Evolutionary conservation across 2,113 vertebrate species (phyloP).

Genomic region (Triplophysa rosa): DNA sequence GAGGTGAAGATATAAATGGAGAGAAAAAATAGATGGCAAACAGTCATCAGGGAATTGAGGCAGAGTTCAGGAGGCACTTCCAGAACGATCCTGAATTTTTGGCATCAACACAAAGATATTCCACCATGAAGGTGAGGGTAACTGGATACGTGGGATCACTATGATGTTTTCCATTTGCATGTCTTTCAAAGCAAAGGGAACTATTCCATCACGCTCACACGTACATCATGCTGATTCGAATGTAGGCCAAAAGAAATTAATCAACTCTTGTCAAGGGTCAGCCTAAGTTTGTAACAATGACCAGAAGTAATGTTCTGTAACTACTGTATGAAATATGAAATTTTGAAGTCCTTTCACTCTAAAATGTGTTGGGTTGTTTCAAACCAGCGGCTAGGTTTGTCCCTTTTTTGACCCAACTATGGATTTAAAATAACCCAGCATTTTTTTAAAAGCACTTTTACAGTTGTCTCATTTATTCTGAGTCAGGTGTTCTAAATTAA

Average conservation of each 20-base stretch:
- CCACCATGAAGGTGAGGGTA: constrained; percentile 49
- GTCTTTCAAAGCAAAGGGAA: constrained; percentile 34
- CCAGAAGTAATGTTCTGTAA: constrained; percentile 19
- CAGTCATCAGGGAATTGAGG: background rate
- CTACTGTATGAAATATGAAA: background rate
- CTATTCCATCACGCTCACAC: constrained; percentile 23
- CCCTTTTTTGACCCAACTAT: too few species aligned
- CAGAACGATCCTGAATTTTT: constrained; percentile 32
- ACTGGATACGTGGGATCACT: constrained; percentile 30
- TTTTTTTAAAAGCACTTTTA: too few species aligned
- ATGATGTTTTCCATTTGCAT: constrained; percentile 43
- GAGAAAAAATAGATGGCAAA: constrained; percentile 26
- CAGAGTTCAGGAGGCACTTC: constrained; percentile 23
- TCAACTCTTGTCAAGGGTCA: constrained; percentile 41
- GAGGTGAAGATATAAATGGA: constrained; percentile 11
- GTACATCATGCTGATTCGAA: constrained; percentile 6
- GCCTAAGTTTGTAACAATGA: constrained; percentile 40
- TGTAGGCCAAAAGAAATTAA: constrained; percentile 38
- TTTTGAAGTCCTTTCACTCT: too few species aligned
- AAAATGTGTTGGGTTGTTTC: too few species aligned
- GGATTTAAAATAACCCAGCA: too few species aligned
- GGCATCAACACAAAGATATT: constrained; percentile 31
- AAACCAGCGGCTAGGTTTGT: too few species aligned
- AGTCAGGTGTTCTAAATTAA: background rate
- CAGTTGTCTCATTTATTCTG: background rate